Evolutionary conservation across 2,797 vertebrate genomes (phyloP), one percentile per base, ranked within the genome.

Genomic region (Darevskia nairensis): DNA sequence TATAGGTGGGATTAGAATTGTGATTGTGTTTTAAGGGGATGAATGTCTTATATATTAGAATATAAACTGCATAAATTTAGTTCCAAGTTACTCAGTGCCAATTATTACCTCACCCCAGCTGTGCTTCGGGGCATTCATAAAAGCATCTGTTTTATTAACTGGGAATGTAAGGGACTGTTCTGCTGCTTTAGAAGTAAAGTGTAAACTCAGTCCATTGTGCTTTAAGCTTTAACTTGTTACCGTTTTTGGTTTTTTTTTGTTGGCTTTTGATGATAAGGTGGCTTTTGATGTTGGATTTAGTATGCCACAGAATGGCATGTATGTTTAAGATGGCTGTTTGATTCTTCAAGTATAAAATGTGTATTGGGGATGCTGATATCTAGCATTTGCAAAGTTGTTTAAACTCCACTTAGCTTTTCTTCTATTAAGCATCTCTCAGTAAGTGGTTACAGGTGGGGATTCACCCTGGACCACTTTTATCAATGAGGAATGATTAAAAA

Each of bases 71-170:
- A 88, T 79, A 87, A 84, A 91, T 82, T 90, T 69, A 93, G 91
- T 75, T 83, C 88, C 74, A 82, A 90, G 88, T 91, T 91, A 89
- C 84, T 89, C 86, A 66, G 84, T 90, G 90, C 86, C 93, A 90
- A 86, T 93, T 89, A 84, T 90, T 93, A 90, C 61, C 86, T 92
- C 93, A 86, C 84, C 93, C 93, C 75, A 91, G 92, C 92, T 93
- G 90, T 83, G 91, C 89, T 91, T 64, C 64, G 89, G 81, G 64
- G 64, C 89, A 90, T 92, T 86, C 88, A 91, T 91, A 90, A 92
- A 92, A 91, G 90, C 86, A 71, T 93, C 77, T 90, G 25, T 89
- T 93, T 91, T 86, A 64, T 86, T 82, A 88, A 78, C 25, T 23
- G 64, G 86, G 91, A 87, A 66, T 90, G 27, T 80, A 91, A 85